Conservation (phyloP, 1,140 invertebrate genomes). For the Nomia melanderi region DNA sequence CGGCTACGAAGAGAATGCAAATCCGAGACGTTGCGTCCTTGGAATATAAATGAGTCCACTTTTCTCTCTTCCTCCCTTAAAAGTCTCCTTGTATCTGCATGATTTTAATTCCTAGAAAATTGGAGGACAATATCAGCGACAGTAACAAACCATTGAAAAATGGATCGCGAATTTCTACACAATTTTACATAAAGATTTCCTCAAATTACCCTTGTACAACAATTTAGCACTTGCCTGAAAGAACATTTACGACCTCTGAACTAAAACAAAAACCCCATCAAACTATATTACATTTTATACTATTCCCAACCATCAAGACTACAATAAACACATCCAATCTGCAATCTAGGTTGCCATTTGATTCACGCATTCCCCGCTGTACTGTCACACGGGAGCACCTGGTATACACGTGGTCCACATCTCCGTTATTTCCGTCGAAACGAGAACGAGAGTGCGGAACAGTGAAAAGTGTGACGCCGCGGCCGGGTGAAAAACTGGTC, state of each 20-base stretch:
- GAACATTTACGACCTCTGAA: no score
- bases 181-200: no score
- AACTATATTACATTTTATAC: no score
- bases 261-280: no score
- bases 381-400: neutral
- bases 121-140: neutral
- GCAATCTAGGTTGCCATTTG: no score
- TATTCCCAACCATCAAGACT: no score
- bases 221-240: no score
- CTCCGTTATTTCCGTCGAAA: slow-evolving; percentile 34
- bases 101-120: neutral
- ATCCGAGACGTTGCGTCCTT: neutral
- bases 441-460: slow-evolving; percentile 33
- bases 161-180: no score
- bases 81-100: neutral
- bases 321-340: no score
- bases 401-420: neutral
- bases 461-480: slow-evolving; percentile 29
- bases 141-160: no score
- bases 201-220: no score
- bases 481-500: neutral
- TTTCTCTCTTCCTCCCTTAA: slow-evolving; percentile 8
- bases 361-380: no score
- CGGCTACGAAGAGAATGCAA: neutral
- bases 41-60: slow-evolving; percentile 11